Evolutionary conservation across 2,888 invertebrate species (phyloP), one percentile per base, ranked within the genome.

Genomic region (Rhingia rostrata): DNA sequence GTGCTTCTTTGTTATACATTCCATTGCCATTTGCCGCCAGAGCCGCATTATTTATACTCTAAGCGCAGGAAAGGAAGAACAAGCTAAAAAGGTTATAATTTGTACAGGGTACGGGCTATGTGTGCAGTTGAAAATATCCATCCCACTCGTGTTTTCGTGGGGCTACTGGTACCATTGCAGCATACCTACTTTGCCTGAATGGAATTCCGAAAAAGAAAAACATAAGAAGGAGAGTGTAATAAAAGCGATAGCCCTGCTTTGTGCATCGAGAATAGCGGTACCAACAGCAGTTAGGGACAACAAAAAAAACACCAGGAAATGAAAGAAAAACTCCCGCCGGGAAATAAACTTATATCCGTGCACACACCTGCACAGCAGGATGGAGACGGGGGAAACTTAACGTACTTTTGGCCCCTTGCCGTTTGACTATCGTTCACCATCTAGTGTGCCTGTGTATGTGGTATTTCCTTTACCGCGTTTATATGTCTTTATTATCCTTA

Each of bases 401-500:
- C 69, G 64, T 63, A 56, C 66, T 64, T 69, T 63, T 41, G 51
- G 60, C 45, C 70, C 75, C 30, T n/a, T 22, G 37, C 53, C 43
- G 35, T 64, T 63, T 49, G 78, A 83, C 73, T 83, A 80, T 84
- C 80, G 61, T 75, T 75, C 64, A 70, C 66, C 64, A 69, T 83
- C 78, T 53, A 43, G 7, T 32, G 22, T 58, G 49, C 61, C 49
- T 70, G 60, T 70, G 60, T 78, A 64, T 78, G 63, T 83, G 79
- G 73, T 69, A 73, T 75, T 84, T 84, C 80, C 80, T 66, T 80
- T 75, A 70, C 74, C 84, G 80, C 80, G 70, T 64, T 80, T 84
- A 80, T 80, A 84, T 80, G 74, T 84, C 84, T 84, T 84, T 84
- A 84, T 84, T 84, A 84, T 84, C 74, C 84, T 70, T 80, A 80